A percentile compares a stretch with the other conserved stretches of the same genome.
These are phyloP conservation scores for Pteronura brasiliensis DNA, from an alignment of 2,113 vertebrate genomes.

Conservation along the genomic window DNA sequence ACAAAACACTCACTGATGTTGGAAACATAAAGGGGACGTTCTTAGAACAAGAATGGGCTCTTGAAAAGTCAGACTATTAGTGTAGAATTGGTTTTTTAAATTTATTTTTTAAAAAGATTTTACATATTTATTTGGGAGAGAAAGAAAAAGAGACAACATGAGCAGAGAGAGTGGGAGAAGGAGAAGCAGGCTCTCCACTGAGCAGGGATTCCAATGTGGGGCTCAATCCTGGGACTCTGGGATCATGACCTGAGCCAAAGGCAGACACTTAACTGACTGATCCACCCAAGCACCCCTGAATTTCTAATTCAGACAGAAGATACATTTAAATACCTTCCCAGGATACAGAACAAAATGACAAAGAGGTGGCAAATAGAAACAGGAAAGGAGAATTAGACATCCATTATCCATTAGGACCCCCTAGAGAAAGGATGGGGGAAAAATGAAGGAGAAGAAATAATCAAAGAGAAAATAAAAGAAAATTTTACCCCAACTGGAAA, in stretches of 20 bases:
- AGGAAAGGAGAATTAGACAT: not conserved
- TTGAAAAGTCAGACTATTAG: not conserved
- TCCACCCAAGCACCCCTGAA: not conserved
- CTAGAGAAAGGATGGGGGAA: not conserved
- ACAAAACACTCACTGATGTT: not conserved
- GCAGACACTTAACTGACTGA: too few relatives aligned
- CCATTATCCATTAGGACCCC: not conserved
- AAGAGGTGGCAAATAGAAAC: not conserved
- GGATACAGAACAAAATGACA: not conserved
- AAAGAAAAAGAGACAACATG: too few relatives aligned
- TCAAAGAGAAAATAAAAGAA: not conserved
- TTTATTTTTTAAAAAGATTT: too few relatives aligned
- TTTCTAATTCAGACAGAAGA: not conserved
- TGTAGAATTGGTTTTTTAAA: not conserved
- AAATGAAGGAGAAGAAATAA: not conserved
- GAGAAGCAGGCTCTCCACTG: too few relatives aligned
- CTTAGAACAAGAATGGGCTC: not conserved
- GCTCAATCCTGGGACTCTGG: too few relatives aligned
- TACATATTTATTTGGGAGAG: too few relatives aligned
- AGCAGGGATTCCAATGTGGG: too few relatives aligned
- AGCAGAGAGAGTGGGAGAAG: too few relatives aligned
- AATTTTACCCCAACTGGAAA: not conserved
- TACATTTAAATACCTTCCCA: not conserved
- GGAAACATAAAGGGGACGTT: not conserved
- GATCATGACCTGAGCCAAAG: too few relatives aligned